phyloP scores from a whole-genome alignment of 2,113 vertebrate genomes.

The Puntigrus tetrazona region DNA sequence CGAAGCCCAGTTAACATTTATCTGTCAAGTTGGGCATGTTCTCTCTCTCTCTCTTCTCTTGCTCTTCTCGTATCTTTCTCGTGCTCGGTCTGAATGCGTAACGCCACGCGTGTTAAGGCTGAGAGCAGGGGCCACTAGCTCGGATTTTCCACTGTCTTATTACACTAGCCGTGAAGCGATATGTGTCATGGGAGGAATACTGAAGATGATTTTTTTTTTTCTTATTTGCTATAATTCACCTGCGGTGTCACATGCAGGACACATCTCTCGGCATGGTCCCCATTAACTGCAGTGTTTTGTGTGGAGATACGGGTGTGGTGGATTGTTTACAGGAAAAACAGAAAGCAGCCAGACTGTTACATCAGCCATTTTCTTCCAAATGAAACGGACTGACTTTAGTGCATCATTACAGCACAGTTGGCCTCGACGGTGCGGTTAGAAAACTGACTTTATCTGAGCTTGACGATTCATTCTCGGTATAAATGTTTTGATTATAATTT shows the following conservation, averaged over 20 bases:
- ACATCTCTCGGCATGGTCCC: conserved; percentile 12
- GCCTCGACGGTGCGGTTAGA: background rate
- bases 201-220: conserved; percentile 29
- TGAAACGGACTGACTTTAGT: background rate
- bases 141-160: conserved; percentile 60
- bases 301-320: conserved; percentile 29
- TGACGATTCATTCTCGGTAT: background rate
- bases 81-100: conserved; percentile 54
- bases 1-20: conserved; percentile 42
- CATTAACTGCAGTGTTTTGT: conserved; percentile 32
- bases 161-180: conserved; percentile 51
- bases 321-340: conserved; percentile 34
- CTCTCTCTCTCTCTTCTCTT: conserved; percentile 21
- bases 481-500: background rate
- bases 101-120: conserved; percentile 47
- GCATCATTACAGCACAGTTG: background rate
- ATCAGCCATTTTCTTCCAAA: conserved; percentile 33
- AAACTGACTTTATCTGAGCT: conserved; percentile 5
- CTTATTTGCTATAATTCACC: conserved; percentile 39
- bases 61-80: conserved; percentile 31
- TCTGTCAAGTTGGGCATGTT: conserved; percentile 35
- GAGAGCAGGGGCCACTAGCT: conserved; percentile 49
- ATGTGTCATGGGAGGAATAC: conserved; percentile 52
- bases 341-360: conserved; percentile 33
- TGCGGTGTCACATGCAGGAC: background rate